Base-by-base conservation (phyloP, 1,140 invertebrate genomes). In the Panagrolaimus sp. region DNA sequence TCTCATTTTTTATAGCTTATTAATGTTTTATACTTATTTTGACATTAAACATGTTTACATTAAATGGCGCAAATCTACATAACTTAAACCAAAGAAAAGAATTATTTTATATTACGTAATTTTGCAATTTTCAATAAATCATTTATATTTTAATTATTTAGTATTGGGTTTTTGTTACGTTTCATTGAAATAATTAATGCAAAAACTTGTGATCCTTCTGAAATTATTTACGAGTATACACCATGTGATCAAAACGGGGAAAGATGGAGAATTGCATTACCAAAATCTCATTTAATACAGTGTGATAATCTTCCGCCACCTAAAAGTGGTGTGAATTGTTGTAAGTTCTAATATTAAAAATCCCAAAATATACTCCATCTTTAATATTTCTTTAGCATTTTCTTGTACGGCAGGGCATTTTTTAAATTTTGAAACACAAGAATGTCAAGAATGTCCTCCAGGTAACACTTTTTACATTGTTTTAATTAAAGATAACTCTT, bases 191-290 rank as follows among this genome's bases (percentile, higher is more conserved):
- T 9, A 20, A 16, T 57, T 1, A 27, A 5, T 1, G 51, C 51
- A 20, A 57, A 57, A 57, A 27, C 11, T 11, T 72, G 69, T 44
- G 46, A 57, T 9, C 43, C 67, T 14, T 13, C 64, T 3, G 78
- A 79, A 38, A 76, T 80, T 42, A 16, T 64, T 14, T 79, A 75
- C 63, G 65, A 82, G 61, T 80, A 80, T 66, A 80, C 80, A n/a
- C 43, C 66, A 46, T 80, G 78, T 65, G 80, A 80, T 69, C 16
- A 45, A 11, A 66, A 67, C n/a, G 73, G 78, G 45, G 46, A 80
- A 65, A 53, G 78, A 42, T 80, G 78, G 78, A 65, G 71, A n/a
- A 70, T 75, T 46, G 78, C 78, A 11, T 51, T 80, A n/a, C 78
- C 78, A 42, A 63, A 67, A 53, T 69, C 75, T n/a, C 71, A 78